Conservation (phyloP, 2,113 vertebrate species). For the Turdus rufiventris region DNA sequence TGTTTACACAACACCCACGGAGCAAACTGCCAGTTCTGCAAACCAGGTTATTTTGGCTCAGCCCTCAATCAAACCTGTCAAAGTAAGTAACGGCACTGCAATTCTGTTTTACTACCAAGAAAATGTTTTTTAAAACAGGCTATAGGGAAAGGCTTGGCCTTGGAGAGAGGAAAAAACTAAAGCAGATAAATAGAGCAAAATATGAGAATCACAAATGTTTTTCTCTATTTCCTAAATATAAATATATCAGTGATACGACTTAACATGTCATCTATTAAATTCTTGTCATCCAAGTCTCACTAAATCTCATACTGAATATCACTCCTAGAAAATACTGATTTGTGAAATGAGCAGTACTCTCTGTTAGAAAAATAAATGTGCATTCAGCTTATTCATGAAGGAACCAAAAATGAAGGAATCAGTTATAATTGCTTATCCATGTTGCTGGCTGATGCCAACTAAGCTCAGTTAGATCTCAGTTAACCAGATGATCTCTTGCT, state of each 20-base stretch:
- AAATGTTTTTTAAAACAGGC: neutral
- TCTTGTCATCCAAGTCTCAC: neutral
- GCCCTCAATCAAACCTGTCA: constrained; percentile 79
- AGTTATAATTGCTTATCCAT: neutral
- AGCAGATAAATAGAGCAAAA: neutral
- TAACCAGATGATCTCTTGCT: neutral
- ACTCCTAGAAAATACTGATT: neutral
- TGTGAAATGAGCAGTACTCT: neutral
- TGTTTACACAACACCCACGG: constrained; percentile 83
- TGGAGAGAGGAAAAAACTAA: neutral
- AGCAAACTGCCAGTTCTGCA: constrained; percentile 79
- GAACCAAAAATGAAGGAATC: neutral
- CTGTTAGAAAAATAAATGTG: neutral
- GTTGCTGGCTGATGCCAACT: neutral
- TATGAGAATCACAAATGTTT: neutral
- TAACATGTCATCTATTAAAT: neutral
- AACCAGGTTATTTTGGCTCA: constrained; percentile 82
- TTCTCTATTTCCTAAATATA: neutral
- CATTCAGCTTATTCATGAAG: neutral
- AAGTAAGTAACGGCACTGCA: constrained; percentile 63
- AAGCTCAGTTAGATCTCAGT: neutral
- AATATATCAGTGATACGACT: neutral
- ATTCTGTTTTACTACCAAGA: neutral
- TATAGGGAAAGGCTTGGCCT: neutral
- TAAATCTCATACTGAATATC: neutral